A percentile compares a stretch with the other conserved stretches of the same genome.
phyloP scores from a whole-genome alignment of 2,888 invertebrate genomes.

The Drosophila mulleri region DNA sequence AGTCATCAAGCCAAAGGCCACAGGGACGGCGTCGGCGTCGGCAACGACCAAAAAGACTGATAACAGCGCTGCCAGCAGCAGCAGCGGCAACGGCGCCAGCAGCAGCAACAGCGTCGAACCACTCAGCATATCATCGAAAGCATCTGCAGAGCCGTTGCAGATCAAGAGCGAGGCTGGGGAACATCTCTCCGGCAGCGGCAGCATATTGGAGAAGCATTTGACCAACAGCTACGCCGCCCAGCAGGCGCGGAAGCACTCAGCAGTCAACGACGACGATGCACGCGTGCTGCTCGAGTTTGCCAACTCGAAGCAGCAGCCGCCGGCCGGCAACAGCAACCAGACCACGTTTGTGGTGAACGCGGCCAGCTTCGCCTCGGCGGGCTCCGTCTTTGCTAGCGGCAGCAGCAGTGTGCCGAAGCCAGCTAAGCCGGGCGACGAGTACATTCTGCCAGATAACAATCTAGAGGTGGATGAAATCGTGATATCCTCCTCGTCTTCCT shows the following conservation, averaged over 20 bases:
- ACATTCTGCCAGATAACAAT: constrained; percentile 69
- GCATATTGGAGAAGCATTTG: constrained; percentile 81
- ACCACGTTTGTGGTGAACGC: constrained; percentile 75
- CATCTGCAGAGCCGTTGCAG: constrained; percentile 53
- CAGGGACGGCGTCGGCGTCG: constrained; percentile 29
- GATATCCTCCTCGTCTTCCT: constrained; percentile 76
- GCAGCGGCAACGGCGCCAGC: constrained; percentile 32
- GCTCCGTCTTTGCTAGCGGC: constrained; percentile 75
- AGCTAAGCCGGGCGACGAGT: constrained; percentile 62
- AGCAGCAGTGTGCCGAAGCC: constrained; percentile 26
- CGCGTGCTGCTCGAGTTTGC: constrained; percentile 82
- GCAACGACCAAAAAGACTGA: constrained; percentile 66
- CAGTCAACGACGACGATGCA: constrained; percentile 78
- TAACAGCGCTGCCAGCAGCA: constrained; percentile 46
- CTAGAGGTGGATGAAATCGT: constrained; percentile 78
- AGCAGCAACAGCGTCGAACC: constrained; percentile 41
- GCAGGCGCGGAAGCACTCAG: constrained; percentile 49
- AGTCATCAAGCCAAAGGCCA: constrained; percentile 84
- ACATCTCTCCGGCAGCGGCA: constrained; percentile 44
- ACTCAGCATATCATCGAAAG: constrained; percentile 63
- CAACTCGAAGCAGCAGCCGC: constrained; percentile 72
- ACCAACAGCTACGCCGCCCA: constrained; percentile 52
- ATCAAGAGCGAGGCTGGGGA: constrained; percentile 75
- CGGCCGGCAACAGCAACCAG: constrained; percentile 40
- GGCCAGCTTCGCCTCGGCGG: constrained; percentile 77